These are phyloP conservation scores for Macquaria ambigua DNA, from an alignment of 2,113 vertebrate species.

Conservation along the genomic window DNA sequence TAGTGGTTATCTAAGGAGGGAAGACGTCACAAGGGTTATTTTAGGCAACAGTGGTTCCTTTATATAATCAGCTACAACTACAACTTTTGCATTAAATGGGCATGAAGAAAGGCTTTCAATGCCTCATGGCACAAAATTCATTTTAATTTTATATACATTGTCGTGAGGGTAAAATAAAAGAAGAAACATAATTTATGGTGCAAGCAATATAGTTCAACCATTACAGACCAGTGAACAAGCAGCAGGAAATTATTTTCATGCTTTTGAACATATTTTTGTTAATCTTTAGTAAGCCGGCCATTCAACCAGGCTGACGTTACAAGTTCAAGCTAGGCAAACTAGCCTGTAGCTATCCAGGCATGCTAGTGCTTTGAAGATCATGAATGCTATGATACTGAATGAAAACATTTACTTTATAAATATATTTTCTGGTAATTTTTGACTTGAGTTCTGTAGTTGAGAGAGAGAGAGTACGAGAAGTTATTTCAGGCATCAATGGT, in stretches of 20 bases:
- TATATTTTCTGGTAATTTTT: background rate
- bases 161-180: background rate
- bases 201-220: too few species aligned
- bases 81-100: background rate
- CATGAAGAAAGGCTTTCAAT: background rate
- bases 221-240: background rate
- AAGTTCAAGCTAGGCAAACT: background rate
- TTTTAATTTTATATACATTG: background rate
- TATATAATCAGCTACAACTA: constrained; percentile 15
- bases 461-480: too few species aligned
- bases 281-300: background rate
- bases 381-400: background rate
- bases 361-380: background rate
- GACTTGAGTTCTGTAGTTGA: background rate
- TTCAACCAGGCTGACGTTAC: background rate
- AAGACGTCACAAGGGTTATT: constrained; percentile 73
- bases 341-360: background rate
- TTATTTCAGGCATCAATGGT: background rate
- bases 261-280: background rate
- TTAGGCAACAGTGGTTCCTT: constrained; percentile 72
- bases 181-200: background rate
- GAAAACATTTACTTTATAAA: background rate
- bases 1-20: constrained; percentile 57
- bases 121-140: too few species aligned
- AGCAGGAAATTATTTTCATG: background rate